phyloP scores from a whole-genome alignment of 2,113 vertebrate species.

The Bothrops jararaca region DNA sequence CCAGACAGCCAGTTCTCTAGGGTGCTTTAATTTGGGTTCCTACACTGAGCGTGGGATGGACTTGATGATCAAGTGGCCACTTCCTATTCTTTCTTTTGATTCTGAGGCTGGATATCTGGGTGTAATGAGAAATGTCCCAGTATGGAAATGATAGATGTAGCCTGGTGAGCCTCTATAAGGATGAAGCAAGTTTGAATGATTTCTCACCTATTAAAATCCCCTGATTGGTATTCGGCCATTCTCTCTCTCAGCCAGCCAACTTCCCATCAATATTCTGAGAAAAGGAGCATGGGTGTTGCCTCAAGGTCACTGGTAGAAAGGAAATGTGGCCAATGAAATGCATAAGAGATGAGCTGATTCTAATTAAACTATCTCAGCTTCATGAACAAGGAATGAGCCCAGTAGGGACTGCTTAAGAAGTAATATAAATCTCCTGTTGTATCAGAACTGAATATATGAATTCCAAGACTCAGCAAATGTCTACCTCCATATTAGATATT shows the following conservation, averaged over 20 bases:
- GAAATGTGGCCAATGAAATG: not conserved
- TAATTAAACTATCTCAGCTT: not conserved
- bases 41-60: not conserved
- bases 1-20: not conserved
- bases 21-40: not conserved
- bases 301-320: not conserved
- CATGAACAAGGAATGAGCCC: not conserved
- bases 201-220: not conserved
- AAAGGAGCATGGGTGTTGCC: not conserved
- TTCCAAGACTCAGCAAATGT: not conserved
- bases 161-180: not conserved
- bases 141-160: not conserved
- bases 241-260: not conserved
- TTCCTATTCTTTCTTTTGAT: not conserved
- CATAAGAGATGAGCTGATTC: not conserved
- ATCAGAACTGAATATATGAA: not conserved
- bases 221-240: not conserved
- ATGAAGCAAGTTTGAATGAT: not conserved
- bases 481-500: constrained; percentile 4
- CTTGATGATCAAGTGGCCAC: not conserved
- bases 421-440: not conserved
- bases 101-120: not conserved
- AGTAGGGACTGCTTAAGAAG: not conserved
- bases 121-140: not conserved
- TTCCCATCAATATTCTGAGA: not conserved